A percentile compares a stretch with the other conserved stretches of the same genome.
These are phyloP conservation scores for Notamacropus eugenii DNA, from an alignment of 2,797 vertebrate genomes.

Conservation along the genomic window DNA sequence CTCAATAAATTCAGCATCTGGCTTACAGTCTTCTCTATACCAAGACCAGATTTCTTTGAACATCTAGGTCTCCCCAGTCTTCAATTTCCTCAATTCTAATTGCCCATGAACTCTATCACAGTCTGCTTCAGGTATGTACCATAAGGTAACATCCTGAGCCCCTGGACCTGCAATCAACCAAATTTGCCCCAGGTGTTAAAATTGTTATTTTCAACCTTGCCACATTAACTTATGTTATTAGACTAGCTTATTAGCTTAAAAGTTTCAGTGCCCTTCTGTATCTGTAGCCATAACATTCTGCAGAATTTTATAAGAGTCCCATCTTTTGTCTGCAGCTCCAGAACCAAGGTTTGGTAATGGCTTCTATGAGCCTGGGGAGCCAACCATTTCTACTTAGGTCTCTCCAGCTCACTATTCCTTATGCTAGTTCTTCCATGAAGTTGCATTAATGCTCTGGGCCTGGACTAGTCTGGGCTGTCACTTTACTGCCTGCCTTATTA, in stretches of 20 bases:
- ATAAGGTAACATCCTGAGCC: background rate
- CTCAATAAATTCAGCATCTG: background rate
- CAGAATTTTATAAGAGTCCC: background rate
- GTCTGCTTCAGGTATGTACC: background rate
- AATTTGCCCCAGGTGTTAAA: background rate
- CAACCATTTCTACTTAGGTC: background rate
- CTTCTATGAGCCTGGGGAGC: background rate
- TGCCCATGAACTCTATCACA: background rate
- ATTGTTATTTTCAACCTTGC: background rate
- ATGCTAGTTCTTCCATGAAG: background rate
- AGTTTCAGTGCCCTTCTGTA: background rate
- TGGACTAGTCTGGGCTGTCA: background rate
- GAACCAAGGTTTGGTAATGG: background rate
- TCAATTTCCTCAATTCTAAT: background rate
- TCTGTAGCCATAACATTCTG: background rate
- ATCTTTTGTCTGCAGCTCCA: background rate
- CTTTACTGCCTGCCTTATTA: background rate
- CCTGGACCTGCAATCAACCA: background rate
- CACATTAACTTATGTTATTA: background rate
- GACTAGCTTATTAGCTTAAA: background rate
- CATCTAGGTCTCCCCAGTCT: background rate
- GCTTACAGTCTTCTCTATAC: background rate
- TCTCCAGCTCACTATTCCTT: background rate
- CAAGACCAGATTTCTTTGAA: background rate
- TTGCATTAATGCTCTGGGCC: background rate